A percentile compares a stretch with the other conserved stretches of the same genome.
Conservation (phyloP, 1,140 invertebrate species). For the Samia ricini region DNA sequence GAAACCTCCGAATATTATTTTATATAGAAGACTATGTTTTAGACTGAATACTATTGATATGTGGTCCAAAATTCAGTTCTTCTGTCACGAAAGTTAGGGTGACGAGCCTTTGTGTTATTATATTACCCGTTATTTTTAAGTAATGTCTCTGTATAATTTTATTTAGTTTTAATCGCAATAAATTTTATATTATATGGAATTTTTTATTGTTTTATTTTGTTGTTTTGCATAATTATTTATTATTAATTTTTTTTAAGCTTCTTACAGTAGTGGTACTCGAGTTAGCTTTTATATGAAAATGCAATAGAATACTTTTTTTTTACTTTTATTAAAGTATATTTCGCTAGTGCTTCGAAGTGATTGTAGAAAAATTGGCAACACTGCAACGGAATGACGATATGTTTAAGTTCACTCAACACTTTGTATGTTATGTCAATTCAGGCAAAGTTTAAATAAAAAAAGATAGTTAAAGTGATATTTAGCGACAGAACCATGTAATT, state of each 20-base stretch:
- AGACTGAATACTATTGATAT: constrained; percentile 13
- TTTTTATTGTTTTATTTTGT: constrained; percentile 19
- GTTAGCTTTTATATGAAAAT: not conserved
- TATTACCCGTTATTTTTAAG: constrained; percentile 6
- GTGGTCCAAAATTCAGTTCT: not conserved
- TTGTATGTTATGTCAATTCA: too few relatives aligned
- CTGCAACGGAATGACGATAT: too few relatives aligned
- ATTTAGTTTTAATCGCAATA: constrained; percentile 11
- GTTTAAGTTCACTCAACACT: too few relatives aligned
- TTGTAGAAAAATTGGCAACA: too few relatives aligned
- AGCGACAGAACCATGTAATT: too few relatives aligned
- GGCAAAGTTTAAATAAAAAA: too few relatives aligned
- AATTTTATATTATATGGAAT: constrained; percentile 10
- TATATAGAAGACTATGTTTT: not conserved
- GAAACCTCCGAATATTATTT: not conserved
- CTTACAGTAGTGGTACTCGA: not conserved
- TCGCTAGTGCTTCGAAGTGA: too few relatives aligned
- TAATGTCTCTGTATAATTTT: constrained; percentile 12
- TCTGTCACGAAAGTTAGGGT: not conserved
- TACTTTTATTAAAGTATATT: not conserved
- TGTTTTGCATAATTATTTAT: not conserved
- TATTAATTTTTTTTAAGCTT: not conserved
- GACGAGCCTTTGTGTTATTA: not conserved
- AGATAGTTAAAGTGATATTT: too few relatives aligned
- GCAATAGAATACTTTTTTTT: not conserved